Conservation (phyloP, 2,797 vertebrate genomes). For the Characodon lateralis region DNA sequence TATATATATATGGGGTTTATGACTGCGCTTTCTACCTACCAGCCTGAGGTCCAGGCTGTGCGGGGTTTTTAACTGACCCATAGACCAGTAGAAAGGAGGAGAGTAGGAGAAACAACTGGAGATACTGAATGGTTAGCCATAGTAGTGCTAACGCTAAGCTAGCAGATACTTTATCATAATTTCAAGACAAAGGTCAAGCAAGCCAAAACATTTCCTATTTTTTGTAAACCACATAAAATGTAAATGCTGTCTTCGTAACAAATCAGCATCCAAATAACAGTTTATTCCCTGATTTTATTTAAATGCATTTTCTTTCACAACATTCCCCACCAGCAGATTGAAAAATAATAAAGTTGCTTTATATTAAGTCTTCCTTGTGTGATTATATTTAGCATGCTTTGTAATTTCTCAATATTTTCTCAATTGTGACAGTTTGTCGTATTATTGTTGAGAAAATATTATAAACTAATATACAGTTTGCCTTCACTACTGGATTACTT, state of each 20-base stretch:
- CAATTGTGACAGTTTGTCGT: neutral
- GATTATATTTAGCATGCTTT: neutral
- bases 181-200: neutral
- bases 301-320: neutral
- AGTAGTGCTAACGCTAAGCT: no score
- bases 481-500: conserved; percentile 3
- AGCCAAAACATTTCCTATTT: neutral
- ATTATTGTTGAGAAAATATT: conserved; percentile 1
- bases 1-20: no score
- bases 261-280: neutral
- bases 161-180: neutral
- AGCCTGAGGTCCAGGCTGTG: no score
- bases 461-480: neutral
- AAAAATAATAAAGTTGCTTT: conserved; percentile 17
- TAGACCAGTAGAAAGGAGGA: no score
- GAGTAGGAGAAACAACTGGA: no score
- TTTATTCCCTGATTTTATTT: neutral
- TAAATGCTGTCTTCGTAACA: no score
- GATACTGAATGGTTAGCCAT: no score
- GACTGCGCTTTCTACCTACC: no score
- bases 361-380: neutral
- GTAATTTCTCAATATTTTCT: neutral
- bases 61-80: no score
- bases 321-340: neutral
- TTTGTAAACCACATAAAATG: neutral